These are phyloP conservation scores for Battus philenor DNA, from an alignment of 1,140 invertebrate genomes.

Conservation along the genomic window DNA sequence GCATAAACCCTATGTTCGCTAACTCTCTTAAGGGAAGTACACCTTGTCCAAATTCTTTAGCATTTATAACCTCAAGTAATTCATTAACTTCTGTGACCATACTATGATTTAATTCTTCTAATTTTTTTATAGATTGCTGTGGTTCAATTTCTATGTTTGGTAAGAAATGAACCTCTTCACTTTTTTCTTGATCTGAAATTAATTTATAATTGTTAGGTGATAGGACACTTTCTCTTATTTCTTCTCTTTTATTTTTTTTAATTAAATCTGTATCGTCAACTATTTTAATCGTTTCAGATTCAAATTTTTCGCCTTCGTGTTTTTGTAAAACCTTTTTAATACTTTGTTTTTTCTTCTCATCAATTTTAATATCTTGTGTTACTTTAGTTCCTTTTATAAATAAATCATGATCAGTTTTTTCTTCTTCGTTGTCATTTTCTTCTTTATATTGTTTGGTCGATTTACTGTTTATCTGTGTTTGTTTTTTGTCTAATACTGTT, in stretches of 20 bases:
- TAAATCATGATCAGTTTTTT: no score
- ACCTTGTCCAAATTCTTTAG: conserved; percentile 86
- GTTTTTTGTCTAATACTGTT: conserved; percentile 18
- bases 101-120: conserved; percentile 76
- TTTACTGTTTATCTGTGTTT: conserved; percentile 11
- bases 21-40: conserved; percentile 86
- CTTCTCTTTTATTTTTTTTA: neutral
- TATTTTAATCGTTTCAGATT: conserved; percentile 75
- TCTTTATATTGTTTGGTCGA: no score
- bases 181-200: conserved; percentile 76
- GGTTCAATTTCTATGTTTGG: conserved; percentile 77
- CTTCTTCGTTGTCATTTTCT: no score
- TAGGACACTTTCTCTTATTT: conserved; percentile 65
- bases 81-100: conserved; percentile 84
- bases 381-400: conserved; percentile 19
- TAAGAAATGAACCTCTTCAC: conserved; percentile 76
- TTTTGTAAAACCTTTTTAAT: conserved; percentile 75
- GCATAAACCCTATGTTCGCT: conserved; percentile 86
- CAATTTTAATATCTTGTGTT: conserved; percentile 36
- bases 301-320: no score
- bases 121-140: conserved; percentile 77
- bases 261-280: conserved; percentile 16
- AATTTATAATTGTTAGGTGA: conserved; percentile 77
- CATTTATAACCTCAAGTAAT: conserved; percentile 83
- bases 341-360: conserved; percentile 22